A percentile compares a stretch with the other conserved stretches of the same genome.
Evolutionary conservation across 92 coral and sea anemone species (phyloP).

Genomic region (Scolanthus callimorphus): DNA sequence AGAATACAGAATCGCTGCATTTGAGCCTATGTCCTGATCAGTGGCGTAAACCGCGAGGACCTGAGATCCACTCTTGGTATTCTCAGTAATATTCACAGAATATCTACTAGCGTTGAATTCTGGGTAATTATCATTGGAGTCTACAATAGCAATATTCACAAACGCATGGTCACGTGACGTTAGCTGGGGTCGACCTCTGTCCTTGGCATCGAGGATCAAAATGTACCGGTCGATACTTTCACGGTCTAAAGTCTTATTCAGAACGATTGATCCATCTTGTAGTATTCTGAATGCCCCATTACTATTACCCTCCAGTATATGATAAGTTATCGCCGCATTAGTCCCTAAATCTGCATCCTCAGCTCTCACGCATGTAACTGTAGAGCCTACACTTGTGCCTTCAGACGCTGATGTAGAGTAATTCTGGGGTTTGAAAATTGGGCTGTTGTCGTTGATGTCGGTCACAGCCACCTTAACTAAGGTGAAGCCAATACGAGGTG

Average conservation of each 20-base stretch:
- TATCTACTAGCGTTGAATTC: slow-evolving; percentile 32
- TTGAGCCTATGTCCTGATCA: slow-evolving; percentile 17
- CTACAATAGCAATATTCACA: slow-evolving; percentile 33
- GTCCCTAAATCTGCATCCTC: slow-evolving; percentile 8
- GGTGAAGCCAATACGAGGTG: slow-evolving; percentile 18
- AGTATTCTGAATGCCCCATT: slow-evolving; percentile 3
- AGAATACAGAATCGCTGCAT: slow-evolving; percentile 7
- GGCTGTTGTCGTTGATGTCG: slow-evolving; percentile 44
- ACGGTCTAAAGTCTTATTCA: slow-evolving; percentile 37
- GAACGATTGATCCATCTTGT: slow-evolving; percentile 19
- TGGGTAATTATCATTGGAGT: slow-evolving; percentile 74
- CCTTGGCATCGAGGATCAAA: slow-evolving; percentile 11
- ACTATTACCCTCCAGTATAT: slow-evolving; percentile 8
- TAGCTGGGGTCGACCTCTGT: slow-evolving; percentile 10
- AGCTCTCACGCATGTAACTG: slow-evolving; percentile 8
- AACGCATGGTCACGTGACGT: slow-evolving; percentile 8
- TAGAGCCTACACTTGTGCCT: slow-evolving; percentile 11
- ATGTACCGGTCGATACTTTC: slow-evolving; percentile 10
- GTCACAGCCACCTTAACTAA: slow-evolving; percentile 11
- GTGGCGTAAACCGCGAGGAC: slow-evolving; percentile 44
- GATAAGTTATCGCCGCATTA: slow-evolving; percentile 10
- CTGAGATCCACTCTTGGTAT: slow-evolving; percentile 40
- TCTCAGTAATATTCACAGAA: slow-evolving; percentile 39
- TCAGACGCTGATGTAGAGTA: slow-evolving; percentile 4
- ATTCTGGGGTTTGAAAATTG: slow-evolving; percentile 11